phyloP scores from a whole-genome alignment of 2,888 invertebrate genomes.

The Folsomia candida region DNA sequence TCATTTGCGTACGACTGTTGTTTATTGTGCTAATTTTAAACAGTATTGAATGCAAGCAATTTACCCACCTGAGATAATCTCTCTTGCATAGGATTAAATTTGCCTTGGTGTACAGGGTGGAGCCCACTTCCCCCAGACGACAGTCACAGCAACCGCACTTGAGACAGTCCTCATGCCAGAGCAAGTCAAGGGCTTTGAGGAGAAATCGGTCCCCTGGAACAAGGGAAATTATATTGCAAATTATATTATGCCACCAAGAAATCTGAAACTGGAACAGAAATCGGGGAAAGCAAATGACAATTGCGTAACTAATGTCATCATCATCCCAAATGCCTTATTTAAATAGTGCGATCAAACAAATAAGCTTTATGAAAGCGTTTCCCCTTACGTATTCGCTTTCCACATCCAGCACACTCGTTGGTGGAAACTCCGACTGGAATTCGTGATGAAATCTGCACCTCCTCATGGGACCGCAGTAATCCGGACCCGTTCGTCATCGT shows the following conservation, averaged over 20 bases:
- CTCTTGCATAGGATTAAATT: conserved; percentile 92
- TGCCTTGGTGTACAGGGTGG: conserved; percentile 90
- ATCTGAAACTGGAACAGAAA: too few relatives aligned
- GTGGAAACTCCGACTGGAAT: conserved; percentile 54
- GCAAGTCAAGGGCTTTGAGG: conserved; percentile 86
- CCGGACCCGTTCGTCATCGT: conserved; percentile 49
- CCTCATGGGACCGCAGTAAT: conserved; percentile 30
- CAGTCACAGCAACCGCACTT: conserved; percentile 98
- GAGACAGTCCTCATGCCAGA: conserved; percentile 97
- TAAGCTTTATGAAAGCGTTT: too few relatives aligned
- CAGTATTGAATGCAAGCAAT: too few relatives aligned
- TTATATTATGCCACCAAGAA: too few relatives aligned
- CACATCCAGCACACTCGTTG: conserved; percentile 89
- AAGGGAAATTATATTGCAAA: too few relatives aligned
- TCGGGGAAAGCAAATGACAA: too few relatives aligned
- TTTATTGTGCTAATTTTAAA: too few relatives aligned
- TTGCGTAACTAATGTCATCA: too few relatives aligned
- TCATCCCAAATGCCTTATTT: too few relatives aligned
- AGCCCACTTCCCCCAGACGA: conserved; percentile 91
- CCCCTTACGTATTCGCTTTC: conserved; percentile 90
- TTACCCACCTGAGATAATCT: conserved; percentile 95
- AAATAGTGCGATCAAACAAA: too few relatives aligned
- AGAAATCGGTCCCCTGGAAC: too few relatives aligned
- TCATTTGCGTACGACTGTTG: too few relatives aligned
- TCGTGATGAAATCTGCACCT: conserved; percentile 51